Conservation (phyloP, 2,113 vertebrate species). For the Marmota flaviventris region DNA sequence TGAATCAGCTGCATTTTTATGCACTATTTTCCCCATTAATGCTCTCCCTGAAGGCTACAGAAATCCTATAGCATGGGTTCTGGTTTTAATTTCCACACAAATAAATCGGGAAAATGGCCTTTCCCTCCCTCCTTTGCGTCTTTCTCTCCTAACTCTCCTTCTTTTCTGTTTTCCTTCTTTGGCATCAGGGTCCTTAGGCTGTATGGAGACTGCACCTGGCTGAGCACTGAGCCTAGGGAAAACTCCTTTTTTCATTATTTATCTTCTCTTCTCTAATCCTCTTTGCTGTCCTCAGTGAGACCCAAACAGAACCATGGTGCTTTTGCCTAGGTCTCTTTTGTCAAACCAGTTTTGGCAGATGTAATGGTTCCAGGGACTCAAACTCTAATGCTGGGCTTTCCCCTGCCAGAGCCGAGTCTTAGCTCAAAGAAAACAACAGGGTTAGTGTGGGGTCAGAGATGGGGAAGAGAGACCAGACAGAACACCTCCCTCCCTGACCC, state of each 20-base stretch:
- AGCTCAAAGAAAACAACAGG: background rate
- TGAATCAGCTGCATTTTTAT: conserved; percentile 53
- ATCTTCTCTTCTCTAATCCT: background rate
- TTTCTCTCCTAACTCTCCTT: background rate
- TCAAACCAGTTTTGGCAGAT: background rate
- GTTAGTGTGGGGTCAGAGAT: fast-evolving
- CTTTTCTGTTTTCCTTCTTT: background rate
- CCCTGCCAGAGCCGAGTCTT: background rate
- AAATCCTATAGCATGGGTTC: conserved; percentile 27
- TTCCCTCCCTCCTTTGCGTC: background rate
- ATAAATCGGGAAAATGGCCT: background rate
- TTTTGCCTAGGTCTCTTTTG: background rate
- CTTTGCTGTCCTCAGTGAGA: background rate
- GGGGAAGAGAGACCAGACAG: background rate
- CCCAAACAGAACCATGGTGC: background rate
- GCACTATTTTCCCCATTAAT: conserved; percentile 62
- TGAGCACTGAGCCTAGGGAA: background rate
- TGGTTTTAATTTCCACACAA: conserved; percentile 61
- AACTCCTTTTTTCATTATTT: background rate
- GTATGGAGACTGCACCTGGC: background rate
- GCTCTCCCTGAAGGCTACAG: conserved; percentile 18
- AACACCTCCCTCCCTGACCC: background rate
- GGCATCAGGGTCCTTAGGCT: background rate
- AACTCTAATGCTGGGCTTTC: background rate
- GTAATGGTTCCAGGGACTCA: background rate